Conservation (phyloP, 2,113 vertebrate genomes). For the Tragelaphus imberbis region DNA sequence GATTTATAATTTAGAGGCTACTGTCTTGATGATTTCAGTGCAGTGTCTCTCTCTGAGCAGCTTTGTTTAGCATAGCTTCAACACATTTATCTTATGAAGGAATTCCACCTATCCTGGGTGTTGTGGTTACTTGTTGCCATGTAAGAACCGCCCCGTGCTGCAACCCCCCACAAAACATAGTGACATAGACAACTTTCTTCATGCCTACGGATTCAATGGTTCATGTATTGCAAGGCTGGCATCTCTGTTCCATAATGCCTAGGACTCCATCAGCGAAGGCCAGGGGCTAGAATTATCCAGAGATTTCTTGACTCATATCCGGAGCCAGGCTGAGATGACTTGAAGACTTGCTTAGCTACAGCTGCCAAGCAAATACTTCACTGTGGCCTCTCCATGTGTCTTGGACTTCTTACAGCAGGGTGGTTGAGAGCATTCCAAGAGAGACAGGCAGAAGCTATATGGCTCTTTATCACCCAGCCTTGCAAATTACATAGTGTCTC, state of each 20-base stretch:
- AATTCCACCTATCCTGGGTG: not conserved
- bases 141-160: rapidly evolving
- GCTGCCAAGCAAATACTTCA: not conserved
- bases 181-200: not conserved
- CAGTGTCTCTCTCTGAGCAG: not conserved
- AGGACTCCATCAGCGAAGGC: not conserved
- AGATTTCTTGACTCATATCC: not conserved
- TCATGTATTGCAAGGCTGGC: not conserved
- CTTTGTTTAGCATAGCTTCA: not conserved
- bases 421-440: not conserved
- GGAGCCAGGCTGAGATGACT: not conserved
- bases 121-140: not conserved
- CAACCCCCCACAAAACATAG: not conserved
- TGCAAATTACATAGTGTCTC: not conserved
- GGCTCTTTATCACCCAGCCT: not conserved
- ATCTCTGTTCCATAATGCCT: not conserved
- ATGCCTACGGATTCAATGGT: not conserved
- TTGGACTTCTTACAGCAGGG: not conserved
- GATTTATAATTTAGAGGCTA: not conserved
- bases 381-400: not conserved
- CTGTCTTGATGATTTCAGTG: not conserved
- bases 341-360: not conserved
- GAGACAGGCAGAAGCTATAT: not conserved
- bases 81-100: not conserved
- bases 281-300: not conserved